A percentile compares a stretch with the other conserved stretches of the same genome.
phyloP scores from a whole-genome alignment of 2,888 invertebrate species.

The Tanaodytes sp. region DNA sequence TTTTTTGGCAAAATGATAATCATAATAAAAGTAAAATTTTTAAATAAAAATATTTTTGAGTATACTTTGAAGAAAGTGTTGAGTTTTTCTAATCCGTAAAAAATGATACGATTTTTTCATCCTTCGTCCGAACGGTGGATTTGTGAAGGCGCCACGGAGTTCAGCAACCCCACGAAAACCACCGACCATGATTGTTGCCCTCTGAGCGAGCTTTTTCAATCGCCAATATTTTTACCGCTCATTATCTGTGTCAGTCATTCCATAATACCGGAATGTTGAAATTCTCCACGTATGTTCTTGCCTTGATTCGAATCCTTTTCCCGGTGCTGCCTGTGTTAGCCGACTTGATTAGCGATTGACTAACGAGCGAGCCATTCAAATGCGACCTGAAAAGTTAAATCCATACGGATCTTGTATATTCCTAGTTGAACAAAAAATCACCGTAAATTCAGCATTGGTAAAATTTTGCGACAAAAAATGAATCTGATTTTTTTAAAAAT shows the following conservation, averaged over 20 bases:
- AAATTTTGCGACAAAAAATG: too few relatives aligned
- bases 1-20: too few relatives aligned
- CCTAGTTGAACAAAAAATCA: too few relatives aligned
- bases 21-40: too few relatives aligned
- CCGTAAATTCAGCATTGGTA: too few relatives aligned
- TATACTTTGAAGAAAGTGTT: too few relatives aligned
- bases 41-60: too few relatives aligned
- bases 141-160: too few relatives aligned
- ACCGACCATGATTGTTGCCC: constrained; percentile 13
- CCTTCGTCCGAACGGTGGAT: too few relatives aligned
- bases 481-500: too few relatives aligned
- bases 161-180: constrained; percentile 31
- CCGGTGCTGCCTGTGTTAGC: constrained; percentile 42
- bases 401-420: constrained; percentile 44
- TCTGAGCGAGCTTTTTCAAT: constrained; percentile 11
- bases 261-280: constrained; percentile 46
- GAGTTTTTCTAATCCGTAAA: too few relatives aligned
- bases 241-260: constrained; percentile 37
- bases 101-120: too few relatives aligned
- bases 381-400: constrained; percentile 50
- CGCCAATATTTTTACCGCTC: constrained; percentile 26
- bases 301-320: constrained; percentile 47
- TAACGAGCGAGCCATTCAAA: constrained; percentile 46
- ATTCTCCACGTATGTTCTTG: constrained; percentile 40
- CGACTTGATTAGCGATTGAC: constrained; percentile 49